These are phyloP conservation scores for Podarcis raffonei DNA, from an alignment of 2,113 vertebrate genomes.

Conservation along the genomic window DNA sequence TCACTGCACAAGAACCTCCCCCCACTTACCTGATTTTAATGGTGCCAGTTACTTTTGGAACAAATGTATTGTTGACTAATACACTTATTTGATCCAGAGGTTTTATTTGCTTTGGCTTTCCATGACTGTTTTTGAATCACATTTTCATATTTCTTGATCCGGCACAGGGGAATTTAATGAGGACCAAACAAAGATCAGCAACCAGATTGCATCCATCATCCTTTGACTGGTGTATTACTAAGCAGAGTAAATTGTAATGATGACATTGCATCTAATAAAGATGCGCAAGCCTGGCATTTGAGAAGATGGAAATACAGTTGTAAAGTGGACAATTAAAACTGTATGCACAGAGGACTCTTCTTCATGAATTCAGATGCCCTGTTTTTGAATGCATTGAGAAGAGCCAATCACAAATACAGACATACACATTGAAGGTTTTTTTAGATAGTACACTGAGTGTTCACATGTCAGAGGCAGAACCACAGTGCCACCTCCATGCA, in stretches of 20 bases:
- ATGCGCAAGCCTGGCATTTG: not conserved
- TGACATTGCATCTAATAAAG: not conserved
- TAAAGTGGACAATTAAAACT: slow-evolving; percentile 30
- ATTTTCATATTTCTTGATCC: slow-evolving; percentile 9
- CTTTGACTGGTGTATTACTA: slow-evolving; percentile 16
- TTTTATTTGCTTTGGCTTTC: slow-evolving; percentile 11
- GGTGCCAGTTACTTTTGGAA: slow-evolving; percentile 30
- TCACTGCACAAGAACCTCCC: slow-evolving; percentile 48
- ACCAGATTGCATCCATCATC: slow-evolving; percentile 22
- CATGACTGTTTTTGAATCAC: slow-evolving; percentile 24
- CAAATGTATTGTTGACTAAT: slow-evolving; percentile 22
- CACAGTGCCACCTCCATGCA: not conserved
- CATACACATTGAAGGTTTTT: not conserved
- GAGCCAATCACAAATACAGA: not conserved
- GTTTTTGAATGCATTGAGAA: not conserved
- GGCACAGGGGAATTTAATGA: slow-evolving; percentile 24
- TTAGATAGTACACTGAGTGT: no score
- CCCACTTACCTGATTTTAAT: slow-evolving; percentile 56
- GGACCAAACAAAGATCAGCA: slow-evolving; percentile 34
- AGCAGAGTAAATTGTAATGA: slow-evolving; percentile 9
- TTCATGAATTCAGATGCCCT: not conserved
- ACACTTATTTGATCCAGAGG: slow-evolving; percentile 3
- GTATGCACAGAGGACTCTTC: not conserved
- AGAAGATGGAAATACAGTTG: slow-evolving; percentile 30
- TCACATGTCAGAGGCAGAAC: not conserved